Conservation (phyloP, 2,888 invertebrate species). For the Holacanthella duospinosa region DNA sequence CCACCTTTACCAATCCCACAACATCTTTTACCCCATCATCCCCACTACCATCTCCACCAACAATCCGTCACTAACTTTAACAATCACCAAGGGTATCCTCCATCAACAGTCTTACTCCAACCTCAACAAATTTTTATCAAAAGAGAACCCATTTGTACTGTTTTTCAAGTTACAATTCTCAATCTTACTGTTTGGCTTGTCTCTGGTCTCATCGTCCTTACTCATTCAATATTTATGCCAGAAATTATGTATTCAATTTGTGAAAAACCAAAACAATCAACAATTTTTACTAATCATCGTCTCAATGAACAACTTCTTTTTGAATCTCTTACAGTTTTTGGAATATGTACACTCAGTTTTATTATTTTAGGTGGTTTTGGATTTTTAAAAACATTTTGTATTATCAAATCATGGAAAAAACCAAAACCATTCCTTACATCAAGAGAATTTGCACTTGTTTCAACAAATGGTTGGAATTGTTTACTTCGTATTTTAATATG, state of each 20-base stretch:
- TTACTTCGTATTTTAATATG: constrained; percentile 30
- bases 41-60: constrained; percentile 7
- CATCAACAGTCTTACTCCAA: not conserved
- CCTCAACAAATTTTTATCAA: constrained; percentile 8
- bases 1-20: not conserved
- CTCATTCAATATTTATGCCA: constrained; percentile 51
- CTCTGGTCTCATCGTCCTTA: constrained; percentile 48
- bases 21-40: constrained; percentile 5
- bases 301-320: constrained; percentile 24
- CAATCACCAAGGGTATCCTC: not conserved
- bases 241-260: constrained; percentile 37
- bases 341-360: constrained; percentile 24
- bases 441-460: constrained; percentile 34
- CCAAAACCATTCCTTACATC: constrained; percentile 34
- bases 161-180: constrained; percentile 46
- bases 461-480: constrained; percentile 35
- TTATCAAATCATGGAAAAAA: constrained; percentile 32
- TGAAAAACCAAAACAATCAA: constrained; percentile 8
- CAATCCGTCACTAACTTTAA: not conserved
- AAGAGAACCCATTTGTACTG: constrained; percentile 28
- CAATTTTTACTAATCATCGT: constrained; percentile 7
- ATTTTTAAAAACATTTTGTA: constrained; percentile 33
- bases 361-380: constrained; percentile 33
- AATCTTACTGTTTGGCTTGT: constrained; percentile 50
- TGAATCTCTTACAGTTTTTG: constrained; percentile 26